phyloP scores from a whole-genome alignment of 2,113 vertebrate genomes.

The human (Homo sapiens) region DNA sequence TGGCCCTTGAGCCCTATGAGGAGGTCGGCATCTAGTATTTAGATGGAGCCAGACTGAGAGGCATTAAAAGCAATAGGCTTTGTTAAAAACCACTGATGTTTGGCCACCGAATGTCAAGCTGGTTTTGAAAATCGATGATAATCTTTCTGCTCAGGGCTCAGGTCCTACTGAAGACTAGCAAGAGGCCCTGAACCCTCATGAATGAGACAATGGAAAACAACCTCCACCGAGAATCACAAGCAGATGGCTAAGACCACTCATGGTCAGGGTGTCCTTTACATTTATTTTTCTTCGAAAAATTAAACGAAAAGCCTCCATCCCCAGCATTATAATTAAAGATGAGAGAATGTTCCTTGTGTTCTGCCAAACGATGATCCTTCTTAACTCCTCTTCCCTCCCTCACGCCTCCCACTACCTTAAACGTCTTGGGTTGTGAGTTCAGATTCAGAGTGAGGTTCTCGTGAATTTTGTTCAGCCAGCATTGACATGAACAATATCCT shows the following conservation, averaged over 20 bases:
- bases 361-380: not conserved
- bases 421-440: not conserved
- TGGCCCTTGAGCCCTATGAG: not conserved
- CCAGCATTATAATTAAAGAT: not conserved
- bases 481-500: not conserved
- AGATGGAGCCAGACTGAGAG: not conserved
- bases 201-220: not conserved
- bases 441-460: not conserved
- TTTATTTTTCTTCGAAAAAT: slow-evolving; percentile 21
- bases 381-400: not conserved
- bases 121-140: slow-evolving; percentile 1
- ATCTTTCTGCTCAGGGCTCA: not conserved
- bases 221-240: not conserved
- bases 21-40: not conserved
- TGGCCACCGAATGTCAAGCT: not conserved
- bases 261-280: not conserved
- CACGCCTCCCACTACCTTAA: not conserved
- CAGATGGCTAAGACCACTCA: not conserved
- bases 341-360: not conserved
- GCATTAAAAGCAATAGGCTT: not conserved
- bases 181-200: not conserved
- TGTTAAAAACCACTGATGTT: not conserved
- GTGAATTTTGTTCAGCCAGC: not conserved
- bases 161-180: not conserved
- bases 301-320: not conserved